Evolutionary conservation across 2,113 vertebrate species (phyloP).

Genomic region (Ascaphus truei): DNA sequence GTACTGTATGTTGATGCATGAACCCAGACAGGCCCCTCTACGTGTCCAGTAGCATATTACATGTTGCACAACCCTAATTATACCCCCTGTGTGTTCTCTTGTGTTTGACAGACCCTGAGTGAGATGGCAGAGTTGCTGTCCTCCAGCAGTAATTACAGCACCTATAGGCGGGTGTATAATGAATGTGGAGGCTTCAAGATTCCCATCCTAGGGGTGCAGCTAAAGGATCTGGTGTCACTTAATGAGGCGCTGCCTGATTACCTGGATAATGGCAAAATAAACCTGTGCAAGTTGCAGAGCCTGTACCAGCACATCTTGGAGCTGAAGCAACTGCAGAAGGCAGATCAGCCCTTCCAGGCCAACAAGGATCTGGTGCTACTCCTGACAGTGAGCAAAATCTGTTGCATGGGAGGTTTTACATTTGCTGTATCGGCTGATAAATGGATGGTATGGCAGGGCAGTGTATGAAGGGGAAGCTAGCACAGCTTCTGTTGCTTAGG

Average conservation of each 20-base stretch:
- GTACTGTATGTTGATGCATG: too few species aligned
- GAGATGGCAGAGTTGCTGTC: conserved; percentile 84
- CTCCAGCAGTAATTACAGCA: conserved; percentile 79
- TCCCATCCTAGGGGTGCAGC: conserved; percentile 84
- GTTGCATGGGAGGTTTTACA: too few species aligned
- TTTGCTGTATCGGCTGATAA: too few species aligned
- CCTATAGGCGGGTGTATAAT: conserved; percentile 75
- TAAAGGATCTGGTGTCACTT: conserved; percentile 85
- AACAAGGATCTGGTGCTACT: conserved; percentile 84
- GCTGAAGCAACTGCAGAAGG: conserved; percentile 68
- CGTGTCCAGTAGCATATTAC: too few species aligned
- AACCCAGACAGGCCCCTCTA: too few species aligned
- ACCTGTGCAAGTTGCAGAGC: conserved; percentile 81
- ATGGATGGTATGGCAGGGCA: too few species aligned
- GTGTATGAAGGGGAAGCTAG: too few species aligned
- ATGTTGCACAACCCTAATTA: too few species aligned
- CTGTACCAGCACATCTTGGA: conserved; percentile 82
- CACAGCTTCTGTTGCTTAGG: too few species aligned
- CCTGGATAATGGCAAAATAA: conserved; percentile 75
- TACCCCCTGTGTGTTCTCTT: neutral
- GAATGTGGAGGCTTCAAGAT: conserved; percentile 78
- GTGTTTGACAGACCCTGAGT: conserved; percentile 69
- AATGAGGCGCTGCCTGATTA: conserved; percentile 79
- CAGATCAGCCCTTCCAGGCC: conserved; percentile 69
- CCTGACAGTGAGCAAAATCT: conserved; percentile 70